These are phyloP conservation scores for Rhynchotus rufescens DNA, from an alignment of 2,797 vertebrate species.

Conservation along the genomic window DNA sequence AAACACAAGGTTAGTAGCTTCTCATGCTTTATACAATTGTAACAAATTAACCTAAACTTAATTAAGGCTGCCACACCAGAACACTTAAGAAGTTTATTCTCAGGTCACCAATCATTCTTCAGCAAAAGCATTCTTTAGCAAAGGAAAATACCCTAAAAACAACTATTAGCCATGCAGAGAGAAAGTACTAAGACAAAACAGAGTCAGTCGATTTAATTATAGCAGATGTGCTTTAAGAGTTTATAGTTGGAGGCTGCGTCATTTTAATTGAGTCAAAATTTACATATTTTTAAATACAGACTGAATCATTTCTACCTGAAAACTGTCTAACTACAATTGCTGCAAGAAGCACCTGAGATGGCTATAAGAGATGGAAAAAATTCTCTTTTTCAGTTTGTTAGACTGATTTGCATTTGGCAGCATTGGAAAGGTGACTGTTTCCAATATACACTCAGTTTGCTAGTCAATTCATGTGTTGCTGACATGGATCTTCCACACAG, in stretches of 20 bases:
- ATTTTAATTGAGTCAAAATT: neutral
- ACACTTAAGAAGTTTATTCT: neutral
- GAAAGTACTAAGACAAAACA: neutral
- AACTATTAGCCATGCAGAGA: neutral
- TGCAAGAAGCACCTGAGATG: neutral
- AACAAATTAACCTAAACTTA: neutral
- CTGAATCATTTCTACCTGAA: neutral
- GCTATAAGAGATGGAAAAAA: neutral
- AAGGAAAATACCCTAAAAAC: neutral
- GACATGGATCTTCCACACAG: neutral
- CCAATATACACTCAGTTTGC: neutral
- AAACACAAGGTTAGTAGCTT: neutral
- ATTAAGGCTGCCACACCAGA: neutral
- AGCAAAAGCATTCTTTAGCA: neutral
- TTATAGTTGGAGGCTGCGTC: neutral
- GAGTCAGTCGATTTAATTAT: neutral
- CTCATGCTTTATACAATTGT: neutral
- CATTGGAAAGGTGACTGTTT: constrained; percentile 33
- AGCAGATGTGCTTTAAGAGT: neutral
- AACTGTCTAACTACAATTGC: neutral
- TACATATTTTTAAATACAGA: neutral
- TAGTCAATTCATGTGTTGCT: constrained; percentile 50
- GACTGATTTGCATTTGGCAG: constrained; percentile 35
- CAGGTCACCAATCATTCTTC: neutral
- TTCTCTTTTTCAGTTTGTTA: neutral